phyloP scores from a whole-genome alignment of 2,888 invertebrate genomes.

The Keiferia lycopersicella region DNA sequence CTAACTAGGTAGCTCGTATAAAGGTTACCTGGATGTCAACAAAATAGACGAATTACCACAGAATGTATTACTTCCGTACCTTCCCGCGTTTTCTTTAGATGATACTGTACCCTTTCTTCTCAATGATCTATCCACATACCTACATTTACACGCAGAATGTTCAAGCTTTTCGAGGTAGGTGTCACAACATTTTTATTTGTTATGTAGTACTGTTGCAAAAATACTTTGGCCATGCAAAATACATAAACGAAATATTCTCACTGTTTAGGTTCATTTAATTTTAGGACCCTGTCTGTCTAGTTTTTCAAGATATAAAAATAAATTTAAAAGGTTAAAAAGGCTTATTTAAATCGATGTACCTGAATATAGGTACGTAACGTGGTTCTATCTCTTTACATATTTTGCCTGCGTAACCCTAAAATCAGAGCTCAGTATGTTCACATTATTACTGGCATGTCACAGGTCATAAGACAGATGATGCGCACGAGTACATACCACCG shows the following conservation, averaged over 20 bases:
- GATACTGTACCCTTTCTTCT: constrained; percentile 31
- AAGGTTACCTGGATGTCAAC: no score
- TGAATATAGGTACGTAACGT: no score
- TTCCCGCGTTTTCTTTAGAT: background rate
- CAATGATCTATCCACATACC: background rate
- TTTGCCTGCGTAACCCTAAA: background rate
- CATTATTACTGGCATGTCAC: constrained; percentile 48
- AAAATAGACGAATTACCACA: no score
- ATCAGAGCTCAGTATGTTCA: constrained; percentile 36
- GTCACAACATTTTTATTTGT: background rate
- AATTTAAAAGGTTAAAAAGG: no score
- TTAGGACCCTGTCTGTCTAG: no score
- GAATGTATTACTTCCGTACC: background rate
- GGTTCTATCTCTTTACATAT: background rate
- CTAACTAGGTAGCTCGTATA: no score
- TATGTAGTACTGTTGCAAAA: background rate
- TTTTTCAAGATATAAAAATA: no score
- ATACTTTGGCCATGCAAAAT: background rate
- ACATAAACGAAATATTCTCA: no score
- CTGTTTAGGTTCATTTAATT: no score
- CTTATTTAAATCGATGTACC: no score
- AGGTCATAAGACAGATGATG: constrained; percentile 77
- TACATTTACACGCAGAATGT: background rate
- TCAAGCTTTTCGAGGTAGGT: background rate
- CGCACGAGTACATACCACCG: constrained; percentile 54